phyloP scores from a whole-genome alignment of 2,113 vertebrate genomes.

The Grammomys surdaster region DNA sequence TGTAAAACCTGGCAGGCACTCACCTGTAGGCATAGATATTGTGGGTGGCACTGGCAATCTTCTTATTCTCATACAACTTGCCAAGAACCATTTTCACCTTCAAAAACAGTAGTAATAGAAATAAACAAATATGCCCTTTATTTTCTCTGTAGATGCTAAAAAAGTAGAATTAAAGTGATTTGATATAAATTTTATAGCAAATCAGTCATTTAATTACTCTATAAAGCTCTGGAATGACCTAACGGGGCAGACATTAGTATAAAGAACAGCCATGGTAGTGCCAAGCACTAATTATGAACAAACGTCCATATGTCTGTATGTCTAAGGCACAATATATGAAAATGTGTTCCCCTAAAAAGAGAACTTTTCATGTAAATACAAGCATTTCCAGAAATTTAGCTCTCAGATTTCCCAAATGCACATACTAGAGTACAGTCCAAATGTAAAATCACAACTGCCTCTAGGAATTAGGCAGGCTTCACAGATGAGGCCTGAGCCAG shows the following conservation, averaged over 20 bases:
- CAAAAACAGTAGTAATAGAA: slow-evolving; percentile 75
- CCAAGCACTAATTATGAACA: slow-evolving; percentile 4
- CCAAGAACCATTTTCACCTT: slow-evolving; percentile 96
- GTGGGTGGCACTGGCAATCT: slow-evolving; percentile 97
- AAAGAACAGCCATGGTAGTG: neutral
- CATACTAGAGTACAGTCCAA: neutral
- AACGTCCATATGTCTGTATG: neutral
- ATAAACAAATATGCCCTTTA: slow-evolving; percentile 19
- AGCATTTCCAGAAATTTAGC: slow-evolving; percentile 37
- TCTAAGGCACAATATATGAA: neutral
- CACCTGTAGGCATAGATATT: slow-evolving; percentile 98
- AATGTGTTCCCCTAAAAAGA: neutral
- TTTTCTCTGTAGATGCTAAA: slow-evolving; percentile 49
- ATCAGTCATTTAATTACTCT: slow-evolving; percentile 24
- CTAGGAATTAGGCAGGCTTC: neutral
- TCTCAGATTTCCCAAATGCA: slow-evolving; percentile 13
- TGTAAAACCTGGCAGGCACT: slow-evolving; percentile 56
- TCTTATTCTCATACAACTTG: slow-evolving; percentile 96
- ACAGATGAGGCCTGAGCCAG: neutral
- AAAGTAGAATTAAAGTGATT: slow-evolving; percentile 14
- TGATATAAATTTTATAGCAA: neutral
- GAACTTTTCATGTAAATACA: slow-evolving; percentile 36
- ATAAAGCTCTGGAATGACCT: neutral
- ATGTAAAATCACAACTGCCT: neutral
- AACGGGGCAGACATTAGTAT: neutral